Percentiles rank a stretch among this genome's conserved stretches.
These are phyloP conservation scores for Python bivittatus DNA, from an alignment of 2,113 vertebrate genomes.

Conservation along the genomic window DNA sequence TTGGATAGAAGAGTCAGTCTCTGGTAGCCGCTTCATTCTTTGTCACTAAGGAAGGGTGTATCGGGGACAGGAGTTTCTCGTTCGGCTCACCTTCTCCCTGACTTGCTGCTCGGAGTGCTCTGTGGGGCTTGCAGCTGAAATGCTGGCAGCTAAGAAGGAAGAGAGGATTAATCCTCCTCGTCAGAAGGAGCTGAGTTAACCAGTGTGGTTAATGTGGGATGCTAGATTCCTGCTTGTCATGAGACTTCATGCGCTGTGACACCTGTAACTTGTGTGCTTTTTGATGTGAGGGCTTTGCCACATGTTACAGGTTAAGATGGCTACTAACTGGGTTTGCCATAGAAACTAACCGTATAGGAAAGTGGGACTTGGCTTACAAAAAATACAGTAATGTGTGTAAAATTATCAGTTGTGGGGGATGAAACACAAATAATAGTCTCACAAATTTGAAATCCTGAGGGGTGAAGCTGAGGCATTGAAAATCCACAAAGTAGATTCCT, in stretches of 20 bases:
- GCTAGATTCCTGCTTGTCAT: background rate
- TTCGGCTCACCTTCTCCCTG: background rate
- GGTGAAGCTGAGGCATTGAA: background rate
- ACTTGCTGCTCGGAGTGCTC: background rate
- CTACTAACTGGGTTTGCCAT: background rate
- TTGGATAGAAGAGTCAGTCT: background rate
- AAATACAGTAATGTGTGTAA: background rate
- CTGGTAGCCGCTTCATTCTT: background rate
- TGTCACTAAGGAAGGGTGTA: background rate
- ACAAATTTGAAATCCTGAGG: background rate
- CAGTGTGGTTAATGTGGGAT: constrained; percentile 8
- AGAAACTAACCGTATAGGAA: background rate
- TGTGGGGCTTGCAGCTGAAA: background rate
- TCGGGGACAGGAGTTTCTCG: background rate
- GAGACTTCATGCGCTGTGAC: background rate
- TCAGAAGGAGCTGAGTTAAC: background rate
- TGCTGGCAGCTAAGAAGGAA: background rate
- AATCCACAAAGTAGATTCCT: background rate
- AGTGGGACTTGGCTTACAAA: background rate
- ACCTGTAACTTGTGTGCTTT: background rate
- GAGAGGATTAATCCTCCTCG: background rate
- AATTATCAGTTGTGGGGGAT: background rate
- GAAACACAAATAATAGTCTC: background rate
- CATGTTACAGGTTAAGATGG: background rate
- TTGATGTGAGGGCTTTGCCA: background rate